These are phyloP conservation scores for Ctena decussata DNA, from an alignment of 2,888 invertebrate genomes.

Conservation along the genomic window DNA sequence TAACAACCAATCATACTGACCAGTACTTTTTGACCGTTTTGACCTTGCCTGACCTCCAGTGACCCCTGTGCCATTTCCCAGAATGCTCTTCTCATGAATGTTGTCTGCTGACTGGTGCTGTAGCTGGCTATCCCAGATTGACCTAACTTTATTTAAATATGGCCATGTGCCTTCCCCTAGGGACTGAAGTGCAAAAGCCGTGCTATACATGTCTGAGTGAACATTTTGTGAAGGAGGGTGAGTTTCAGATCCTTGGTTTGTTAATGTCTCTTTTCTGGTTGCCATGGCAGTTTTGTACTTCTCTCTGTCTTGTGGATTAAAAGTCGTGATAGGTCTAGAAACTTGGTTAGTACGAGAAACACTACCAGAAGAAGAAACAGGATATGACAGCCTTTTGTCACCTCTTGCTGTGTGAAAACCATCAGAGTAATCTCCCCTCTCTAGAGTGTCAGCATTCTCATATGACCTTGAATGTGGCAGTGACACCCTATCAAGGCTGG, in stretches of 20 bases:
- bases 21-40: constrained; percentile 35
- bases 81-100: constrained; percentile 54
- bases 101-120: constrained; percentile 55
- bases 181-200: constrained; percentile 85
- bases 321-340: constrained; percentile 60
- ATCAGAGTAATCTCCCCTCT: constrained; percentile 47
- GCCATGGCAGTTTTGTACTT: constrained; percentile 31
- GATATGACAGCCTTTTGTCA: constrained; percentile 34
- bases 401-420: constrained; percentile 57
- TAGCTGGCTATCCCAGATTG: constrained; percentile 82
- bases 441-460: constrained; percentile 59
- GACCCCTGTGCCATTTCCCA: constrained; percentile 64
- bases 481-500: constrained; percentile 47
- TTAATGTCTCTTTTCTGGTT: constrained; percentile 22
- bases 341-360: constrained; percentile 46
- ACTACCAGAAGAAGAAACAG: not conserved
- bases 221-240: constrained; percentile 75
- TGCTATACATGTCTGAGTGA: constrained; percentile 85
- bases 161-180: constrained; percentile 78
- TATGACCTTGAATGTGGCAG: constrained; percentile 48
- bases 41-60: constrained; percentile 67
- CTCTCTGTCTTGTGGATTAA: constrained; percentile 62
- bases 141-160: constrained; percentile 83
- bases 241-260: constrained; percentile 11
- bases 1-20: constrained; percentile 36